A percentile compares a stretch with the other conserved stretches of the same genome.
These are phyloP conservation scores for Eulemur rufifrons DNA, from an alignment of 2,113 vertebrate species.

Conservation along the genomic window DNA sequence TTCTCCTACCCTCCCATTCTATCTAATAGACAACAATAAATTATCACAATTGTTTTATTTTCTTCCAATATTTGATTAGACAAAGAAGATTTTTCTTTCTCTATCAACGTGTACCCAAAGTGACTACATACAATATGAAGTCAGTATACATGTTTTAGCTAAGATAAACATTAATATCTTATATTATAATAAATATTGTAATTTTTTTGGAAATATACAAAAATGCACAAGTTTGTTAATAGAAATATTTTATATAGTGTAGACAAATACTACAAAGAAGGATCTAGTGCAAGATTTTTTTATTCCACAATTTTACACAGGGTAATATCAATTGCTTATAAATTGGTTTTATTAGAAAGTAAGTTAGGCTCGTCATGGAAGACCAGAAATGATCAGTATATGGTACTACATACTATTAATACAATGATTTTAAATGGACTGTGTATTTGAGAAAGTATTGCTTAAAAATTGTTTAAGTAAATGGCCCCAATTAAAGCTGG, in stretches of 20 bases:
- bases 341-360: constrained; percentile 42
- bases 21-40: constrained; percentile 57
- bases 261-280: not conserved
- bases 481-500: not conserved
- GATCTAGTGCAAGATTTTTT: not conserved
- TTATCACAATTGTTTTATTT: constrained; percentile 58
- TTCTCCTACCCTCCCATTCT: not conserved
- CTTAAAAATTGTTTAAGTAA: not conserved
- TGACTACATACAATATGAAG: not conserved
- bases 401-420: not conserved
- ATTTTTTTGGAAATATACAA: constrained; percentile 38
- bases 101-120: constrained; percentile 12
- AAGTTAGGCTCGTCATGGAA: not conserved
- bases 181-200: not conserved
- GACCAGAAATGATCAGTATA: not conserved
- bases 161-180: constrained; percentile 40
- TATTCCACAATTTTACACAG: not conserved
- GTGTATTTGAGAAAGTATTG: not conserved
- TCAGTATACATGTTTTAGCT: not conserved
- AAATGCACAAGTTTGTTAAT: not conserved
- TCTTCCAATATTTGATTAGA: constrained; percentile 58
- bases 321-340: not conserved
- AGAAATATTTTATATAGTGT: not conserved
- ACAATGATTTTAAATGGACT: not conserved
- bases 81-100: constrained; percentile 46